phyloP scores from a whole-genome alignment of 2,888 invertebrate species.

The Agriopis marginaria region DNA sequence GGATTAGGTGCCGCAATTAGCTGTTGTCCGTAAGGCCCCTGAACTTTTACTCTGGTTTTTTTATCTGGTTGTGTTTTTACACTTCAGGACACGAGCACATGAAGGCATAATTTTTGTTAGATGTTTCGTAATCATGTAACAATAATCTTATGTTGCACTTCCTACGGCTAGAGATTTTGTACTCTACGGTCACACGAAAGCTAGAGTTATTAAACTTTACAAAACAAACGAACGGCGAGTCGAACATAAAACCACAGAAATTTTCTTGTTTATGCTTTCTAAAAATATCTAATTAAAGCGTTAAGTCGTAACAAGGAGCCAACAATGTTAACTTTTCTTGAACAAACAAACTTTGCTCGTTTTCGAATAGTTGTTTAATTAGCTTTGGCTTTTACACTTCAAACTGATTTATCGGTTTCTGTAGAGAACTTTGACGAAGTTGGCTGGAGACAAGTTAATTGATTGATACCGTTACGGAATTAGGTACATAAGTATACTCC shows the following conservation, averaged over 20 bases:
- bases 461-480: slow-evolving; percentile 8
- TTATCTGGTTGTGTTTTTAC: too few species aligned
- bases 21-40: too few species aligned
- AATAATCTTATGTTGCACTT: too few species aligned
- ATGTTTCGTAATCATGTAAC: too few species aligned
- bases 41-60: too few species aligned
- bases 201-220: neutral
- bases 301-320: slow-evolving; percentile 10
- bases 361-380: slow-evolving; percentile 22
- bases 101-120: too few species aligned
- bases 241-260: slow-evolving; percentile 4
- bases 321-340: slow-evolving; percentile 15
- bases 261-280: slow-evolving; percentile 13
- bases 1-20: too few species aligned
- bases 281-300: slow-evolving; percentile 21
- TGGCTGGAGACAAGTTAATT: neutral
- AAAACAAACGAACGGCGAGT: slow-evolving; percentile 9
- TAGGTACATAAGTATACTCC: neutral
- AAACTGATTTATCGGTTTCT: slow-evolving; percentile 20
- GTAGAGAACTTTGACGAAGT: slow-evolving; percentile 13
- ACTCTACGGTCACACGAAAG: neutral
- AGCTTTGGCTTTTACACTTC: slow-evolving; percentile 16
- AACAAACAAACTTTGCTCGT: slow-evolving; percentile 14
- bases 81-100: too few species aligned
- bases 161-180: too few species aligned